Conservation (phyloP, 2,797 vertebrate species). For the Loriculus beryllinus region DNA sequence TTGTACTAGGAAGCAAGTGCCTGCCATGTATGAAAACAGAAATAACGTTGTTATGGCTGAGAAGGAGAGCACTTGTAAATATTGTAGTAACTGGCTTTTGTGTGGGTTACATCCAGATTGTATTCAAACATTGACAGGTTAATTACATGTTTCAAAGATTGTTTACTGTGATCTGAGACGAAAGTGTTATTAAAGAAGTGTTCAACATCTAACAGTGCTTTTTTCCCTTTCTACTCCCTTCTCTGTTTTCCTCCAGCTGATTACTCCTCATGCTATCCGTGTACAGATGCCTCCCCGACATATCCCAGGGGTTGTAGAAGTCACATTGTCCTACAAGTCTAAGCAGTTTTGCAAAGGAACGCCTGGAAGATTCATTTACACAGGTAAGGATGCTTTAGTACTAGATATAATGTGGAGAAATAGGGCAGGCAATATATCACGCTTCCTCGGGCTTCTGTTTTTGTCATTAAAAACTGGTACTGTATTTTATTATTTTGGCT, state of each 20-base stretch:
- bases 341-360: conserved; percentile 99
- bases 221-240: neutral
- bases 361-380: conserved; percentile 97
- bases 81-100: conserved; percentile 69
- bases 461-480: neutral
- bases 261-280: conserved; percentile 96
- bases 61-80: conserved; percentile 62
- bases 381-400: conserved; percentile 78
- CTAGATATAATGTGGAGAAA: neutral
- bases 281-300: conserved; percentile 91
- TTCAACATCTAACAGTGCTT: conserved; percentile 52
- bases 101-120: conserved; percentile 58
- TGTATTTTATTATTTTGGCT: neutral
- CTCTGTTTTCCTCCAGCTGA: conserved; percentile 82
- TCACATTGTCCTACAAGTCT: conserved; percentile 97
- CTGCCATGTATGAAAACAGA: conserved; percentile 61
- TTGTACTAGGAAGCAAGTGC: conserved; percentile 33
- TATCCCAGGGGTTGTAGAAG: conserved; percentile 92
- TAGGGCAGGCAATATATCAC: neutral
- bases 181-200: conserved; percentile 55
- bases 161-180: conserved; percentile 69
- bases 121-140: conserved; percentile 74
- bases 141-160: conserved; percentile 76
- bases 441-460: neutral
- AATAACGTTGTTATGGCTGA: conserved; percentile 57